phyloP scores from a whole-genome alignment of 2,113 vertebrate species.

The Eidolon helvum region DNA sequence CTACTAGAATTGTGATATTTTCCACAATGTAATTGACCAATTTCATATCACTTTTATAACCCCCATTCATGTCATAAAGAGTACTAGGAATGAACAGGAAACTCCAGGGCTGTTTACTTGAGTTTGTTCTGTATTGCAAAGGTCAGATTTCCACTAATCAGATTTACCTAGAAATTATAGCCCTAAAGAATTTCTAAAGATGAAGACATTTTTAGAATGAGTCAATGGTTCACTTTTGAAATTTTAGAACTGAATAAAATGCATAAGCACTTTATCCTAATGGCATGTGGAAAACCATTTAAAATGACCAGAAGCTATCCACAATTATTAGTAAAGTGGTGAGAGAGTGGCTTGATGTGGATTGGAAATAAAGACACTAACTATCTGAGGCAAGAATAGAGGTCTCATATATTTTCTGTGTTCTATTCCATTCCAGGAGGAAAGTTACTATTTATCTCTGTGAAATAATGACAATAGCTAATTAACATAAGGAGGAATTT shows the following conservation, averaged over 20 bases:
- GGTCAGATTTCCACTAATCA: slow-evolving; percentile 60
- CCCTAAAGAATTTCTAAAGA: slow-evolving; percentile 55
- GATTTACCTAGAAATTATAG: slow-evolving; percentile 62
- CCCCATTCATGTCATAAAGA: background rate
- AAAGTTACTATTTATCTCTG: slow-evolving; percentile 35
- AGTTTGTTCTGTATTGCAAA: slow-evolving; percentile 1
- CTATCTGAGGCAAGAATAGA: slow-evolving; percentile 10
- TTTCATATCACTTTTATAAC: slow-evolving; percentile 2
- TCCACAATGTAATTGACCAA: background rate
- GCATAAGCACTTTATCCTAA: slow-evolving; percentile 42
- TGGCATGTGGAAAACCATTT: slow-evolving; percentile 45
- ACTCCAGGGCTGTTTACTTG: background rate
- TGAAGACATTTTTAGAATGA: slow-evolving; percentile 38
- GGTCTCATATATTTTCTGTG: slow-evolving; percentile 22
- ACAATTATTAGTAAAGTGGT: background rate
- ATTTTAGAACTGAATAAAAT: slow-evolving; percentile 57
- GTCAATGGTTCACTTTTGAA: slow-evolving; percentile 47
- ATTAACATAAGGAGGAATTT: slow-evolving; percentile 64
- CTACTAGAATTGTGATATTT: background rate
- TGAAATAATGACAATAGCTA: slow-evolving; percentile 56
- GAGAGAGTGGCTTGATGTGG: background rate
- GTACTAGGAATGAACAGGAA: background rate
- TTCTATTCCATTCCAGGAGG: slow-evolving; percentile 48
- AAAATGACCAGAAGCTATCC: background rate
- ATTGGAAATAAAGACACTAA: slow-evolving; percentile 29